A percentile compares a stretch with the other conserved stretches of the same genome.
phyloP scores from a whole-genome alignment of 1,140 invertebrate genomes.

The Solenopsis fugax region DNA sequence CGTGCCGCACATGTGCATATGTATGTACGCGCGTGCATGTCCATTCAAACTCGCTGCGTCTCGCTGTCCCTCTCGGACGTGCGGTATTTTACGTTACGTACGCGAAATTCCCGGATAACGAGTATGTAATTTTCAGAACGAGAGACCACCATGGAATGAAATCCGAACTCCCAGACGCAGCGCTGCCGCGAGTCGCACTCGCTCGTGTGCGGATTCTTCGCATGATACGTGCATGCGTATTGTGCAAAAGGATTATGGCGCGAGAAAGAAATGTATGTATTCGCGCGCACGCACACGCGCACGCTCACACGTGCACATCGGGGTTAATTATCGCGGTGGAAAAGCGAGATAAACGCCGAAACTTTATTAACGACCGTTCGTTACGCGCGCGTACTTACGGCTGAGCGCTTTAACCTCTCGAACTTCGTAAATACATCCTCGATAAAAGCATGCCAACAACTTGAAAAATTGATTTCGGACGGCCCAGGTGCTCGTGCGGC shows the following conservation, averaged over 20 bases:
- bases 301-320: too few species aligned
- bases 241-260: neutral
- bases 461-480: constrained; percentile 58
- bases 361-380: constrained; percentile 55
- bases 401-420: constrained; percentile 42
- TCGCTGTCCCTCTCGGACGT: neutral
- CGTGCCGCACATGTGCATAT: constrained; percentile 50
- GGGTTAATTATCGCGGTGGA: constrained; percentile 39
- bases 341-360: constrained; percentile 43
- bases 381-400: constrained; percentile 41
- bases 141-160: constrained; percentile 26
- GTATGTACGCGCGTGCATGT: constrained; percentile 44
- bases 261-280: neutral
- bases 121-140: constrained; percentile 44
- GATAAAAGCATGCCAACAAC: constrained; percentile 53
- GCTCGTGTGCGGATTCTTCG: constrained; percentile 13
- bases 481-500: constrained; percentile 37
- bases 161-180: constrained; percentile 13
- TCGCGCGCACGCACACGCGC: too few species aligned
- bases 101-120: constrained; percentile 30
- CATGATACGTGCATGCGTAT: constrained; percentile 23
- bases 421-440: constrained; percentile 56
- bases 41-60: constrained; percentile 59
- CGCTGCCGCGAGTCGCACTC: constrained; percentile 21
- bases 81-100: constrained; percentile 61